phyloP scores from a whole-genome alignment of 1,140 invertebrate species.

The Meloidogyne hapla region DNA sequence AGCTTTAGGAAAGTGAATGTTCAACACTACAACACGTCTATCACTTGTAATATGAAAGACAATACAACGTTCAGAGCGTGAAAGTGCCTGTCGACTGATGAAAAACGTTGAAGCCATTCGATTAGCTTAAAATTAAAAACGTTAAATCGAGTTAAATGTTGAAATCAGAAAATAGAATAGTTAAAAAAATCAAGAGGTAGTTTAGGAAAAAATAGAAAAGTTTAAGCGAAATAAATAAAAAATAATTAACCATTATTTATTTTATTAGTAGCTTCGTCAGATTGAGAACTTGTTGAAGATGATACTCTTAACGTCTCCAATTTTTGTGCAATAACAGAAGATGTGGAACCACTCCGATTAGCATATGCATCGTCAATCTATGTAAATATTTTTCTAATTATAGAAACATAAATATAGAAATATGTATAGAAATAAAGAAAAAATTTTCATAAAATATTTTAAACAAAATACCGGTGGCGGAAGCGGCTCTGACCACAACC shows the following conservation, averaged over 20 bases:
- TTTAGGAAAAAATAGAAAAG: too few relatives aligned
- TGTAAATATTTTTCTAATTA: too few relatives aligned
- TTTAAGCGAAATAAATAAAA: too few relatives aligned
- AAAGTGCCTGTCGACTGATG: constrained; percentile 14
- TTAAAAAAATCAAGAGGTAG: too few relatives aligned
- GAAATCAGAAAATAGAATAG: neutral
- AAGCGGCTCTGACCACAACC: constrained; percentile 28
- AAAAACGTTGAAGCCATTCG: constrained; percentile 25
- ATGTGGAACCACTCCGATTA: neutral
- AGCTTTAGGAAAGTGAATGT: constrained; percentile 12
- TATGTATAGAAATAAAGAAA: too few relatives aligned
- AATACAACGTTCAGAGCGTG: neutral
- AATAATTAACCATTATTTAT: constrained; percentile 13
- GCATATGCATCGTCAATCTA: neutral
- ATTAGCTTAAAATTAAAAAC: constrained; percentile 3
- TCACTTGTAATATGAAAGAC: constrained; percentile 17
- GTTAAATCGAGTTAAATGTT: too few relatives aligned
- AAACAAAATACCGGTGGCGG: neutral
- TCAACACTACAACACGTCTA: constrained; percentile 16
- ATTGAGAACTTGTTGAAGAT: constrained; percentile 24
- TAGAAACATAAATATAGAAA: too few relatives aligned
- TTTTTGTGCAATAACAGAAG: constrained; percentile 11
- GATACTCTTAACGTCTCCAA: constrained; percentile 21
- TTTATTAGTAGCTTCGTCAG: constrained; percentile 10
- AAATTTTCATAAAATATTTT: neutral